Evolutionary conservation across 2,797 vertebrate species (phyloP).

Genomic region (Enoplosus armatus): DNA sequence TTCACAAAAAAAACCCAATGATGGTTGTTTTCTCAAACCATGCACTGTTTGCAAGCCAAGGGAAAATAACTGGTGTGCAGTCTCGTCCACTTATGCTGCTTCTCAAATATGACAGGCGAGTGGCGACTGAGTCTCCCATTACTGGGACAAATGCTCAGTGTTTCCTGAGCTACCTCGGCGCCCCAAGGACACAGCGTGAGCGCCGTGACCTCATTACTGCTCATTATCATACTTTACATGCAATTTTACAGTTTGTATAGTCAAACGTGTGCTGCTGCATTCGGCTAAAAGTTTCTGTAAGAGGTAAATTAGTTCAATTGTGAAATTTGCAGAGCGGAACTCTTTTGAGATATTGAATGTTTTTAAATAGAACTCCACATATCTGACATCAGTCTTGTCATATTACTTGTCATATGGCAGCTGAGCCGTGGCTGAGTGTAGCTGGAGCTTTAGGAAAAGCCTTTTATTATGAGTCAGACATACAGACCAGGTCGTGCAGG

Average conservation of each 20-base stretch:
- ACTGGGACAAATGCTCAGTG: conserved; percentile 38
- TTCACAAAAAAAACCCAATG: background rate
- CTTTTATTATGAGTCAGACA: conserved; percentile 18
- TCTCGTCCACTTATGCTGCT: conserved; percentile 39
- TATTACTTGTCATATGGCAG: conserved; percentile 1
- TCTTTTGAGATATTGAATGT: background rate
- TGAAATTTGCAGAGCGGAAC: background rate
- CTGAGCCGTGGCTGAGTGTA: background rate
- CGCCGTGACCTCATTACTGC: conserved; percentile 50
- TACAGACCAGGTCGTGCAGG: conserved; percentile 25
- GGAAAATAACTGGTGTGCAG: conserved; percentile 23
- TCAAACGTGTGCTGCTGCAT: too few species aligned
- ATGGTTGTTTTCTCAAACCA: conserved; percentile 3
- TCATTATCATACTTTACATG: too few species aligned
- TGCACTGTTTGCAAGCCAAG: background rate
- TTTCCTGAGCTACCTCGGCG: conserved; percentile 22
- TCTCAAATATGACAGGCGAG: conserved; percentile 55
- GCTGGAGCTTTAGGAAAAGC: conserved; percentile 33
- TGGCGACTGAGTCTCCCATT: conserved; percentile 61
- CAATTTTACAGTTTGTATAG: background rate
- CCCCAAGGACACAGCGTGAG: conserved; percentile 42
- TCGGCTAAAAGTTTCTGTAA: too few species aligned
- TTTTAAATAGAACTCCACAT: background rate
- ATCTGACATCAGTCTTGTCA: background rate
- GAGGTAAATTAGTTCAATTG: background rate